Conservation (phyloP, 2,113 vertebrate species). For the Esox niger region DNA sequence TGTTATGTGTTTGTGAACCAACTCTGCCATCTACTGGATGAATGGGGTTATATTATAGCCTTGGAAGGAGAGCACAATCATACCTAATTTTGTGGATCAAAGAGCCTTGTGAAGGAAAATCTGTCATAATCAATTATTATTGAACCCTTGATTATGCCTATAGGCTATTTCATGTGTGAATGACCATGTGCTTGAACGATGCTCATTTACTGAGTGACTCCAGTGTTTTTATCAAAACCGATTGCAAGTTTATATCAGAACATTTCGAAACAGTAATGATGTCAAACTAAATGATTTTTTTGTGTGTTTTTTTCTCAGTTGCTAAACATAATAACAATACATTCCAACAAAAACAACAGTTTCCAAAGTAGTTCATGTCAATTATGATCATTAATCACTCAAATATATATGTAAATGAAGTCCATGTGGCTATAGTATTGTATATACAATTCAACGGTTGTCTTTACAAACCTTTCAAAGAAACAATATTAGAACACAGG, state of each 20-base stretch:
- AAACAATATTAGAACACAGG: constrained; percentile 46
- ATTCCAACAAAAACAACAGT: constrained; percentile 36
- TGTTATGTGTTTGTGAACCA: no score
- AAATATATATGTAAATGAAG: constrained; percentile 58
- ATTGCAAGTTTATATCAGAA: constrained; percentile 60
- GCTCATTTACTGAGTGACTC: neutral
- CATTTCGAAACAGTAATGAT: constrained; percentile 49
- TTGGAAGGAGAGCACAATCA: no score
- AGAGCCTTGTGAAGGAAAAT: no score
- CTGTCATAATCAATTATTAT: no score
- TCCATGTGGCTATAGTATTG: constrained; percentile 61
- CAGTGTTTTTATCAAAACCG: constrained; percentile 29
- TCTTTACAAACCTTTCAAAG: constrained; percentile 48
- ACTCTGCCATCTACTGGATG: no score
- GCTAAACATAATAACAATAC: constrained; percentile 21
- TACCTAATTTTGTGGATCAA: no score
- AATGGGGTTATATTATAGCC: no score
- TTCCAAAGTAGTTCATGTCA: constrained; percentile 33
- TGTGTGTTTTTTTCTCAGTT: constrained; percentile 14
- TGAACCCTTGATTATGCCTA: no score
- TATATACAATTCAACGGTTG: constrained; percentile 38
- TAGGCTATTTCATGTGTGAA: no score
- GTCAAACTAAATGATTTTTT: constrained; percentile 33
- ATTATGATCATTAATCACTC: constrained; percentile 43
- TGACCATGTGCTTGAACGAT: no score